These are phyloP conservation scores for Caenorhabditis plicata DNA, from an alignment of 2,888 invertebrate genomes.

Conservation along the genomic window DNA sequence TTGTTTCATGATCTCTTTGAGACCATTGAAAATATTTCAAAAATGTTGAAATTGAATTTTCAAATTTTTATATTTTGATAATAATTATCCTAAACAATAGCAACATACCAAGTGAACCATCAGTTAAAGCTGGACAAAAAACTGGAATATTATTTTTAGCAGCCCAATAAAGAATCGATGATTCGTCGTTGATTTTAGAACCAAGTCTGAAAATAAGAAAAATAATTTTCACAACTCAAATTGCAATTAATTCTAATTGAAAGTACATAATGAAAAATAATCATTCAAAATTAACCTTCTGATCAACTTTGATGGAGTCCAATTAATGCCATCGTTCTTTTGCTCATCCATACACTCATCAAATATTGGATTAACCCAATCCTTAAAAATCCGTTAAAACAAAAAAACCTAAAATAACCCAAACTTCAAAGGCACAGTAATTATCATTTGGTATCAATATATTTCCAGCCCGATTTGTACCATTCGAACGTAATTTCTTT, in stretches of 20 bases:
- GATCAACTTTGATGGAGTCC: slow-evolving; percentile 90
- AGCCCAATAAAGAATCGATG: slow-evolving; percentile 74
- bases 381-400: slow-evolving; percentile 64
- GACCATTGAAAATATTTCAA: background rate
- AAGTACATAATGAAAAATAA: background rate
- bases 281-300: slow-evolving; percentile 63
- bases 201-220: slow-evolving; percentile 78
- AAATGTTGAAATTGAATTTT: background rate
- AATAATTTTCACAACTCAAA: too few relatives aligned
- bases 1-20: too few relatives aligned
- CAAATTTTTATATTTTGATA: background rate
- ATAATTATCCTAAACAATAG: too few relatives aligned
- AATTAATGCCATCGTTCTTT: slow-evolving; percentile 69
- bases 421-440: slow-evolving; percentile 91
- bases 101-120: slow-evolving; percentile 72
- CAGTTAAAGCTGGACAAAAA: slow-evolving; percentile 94
- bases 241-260: background rate
- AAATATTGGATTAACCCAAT: slow-evolving; percentile 91
- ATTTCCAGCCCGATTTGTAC: slow-evolving; percentile 88
- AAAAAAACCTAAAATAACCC: slow-evolving; percentile 81
- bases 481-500: slow-evolving; percentile 71
- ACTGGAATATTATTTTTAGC: slow-evolving; percentile 86
- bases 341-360: slow-evolving; percentile 89
- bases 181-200: slow-evolving; percentile 83
- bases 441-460: slow-evolving; percentile 95